A percentile compares a stretch with the other conserved stretches of the same genome.
These are phyloP conservation scores for Tethea ocularis DNA, from an alignment of 2,888 invertebrate genomes.

Conservation along the genomic window DNA sequence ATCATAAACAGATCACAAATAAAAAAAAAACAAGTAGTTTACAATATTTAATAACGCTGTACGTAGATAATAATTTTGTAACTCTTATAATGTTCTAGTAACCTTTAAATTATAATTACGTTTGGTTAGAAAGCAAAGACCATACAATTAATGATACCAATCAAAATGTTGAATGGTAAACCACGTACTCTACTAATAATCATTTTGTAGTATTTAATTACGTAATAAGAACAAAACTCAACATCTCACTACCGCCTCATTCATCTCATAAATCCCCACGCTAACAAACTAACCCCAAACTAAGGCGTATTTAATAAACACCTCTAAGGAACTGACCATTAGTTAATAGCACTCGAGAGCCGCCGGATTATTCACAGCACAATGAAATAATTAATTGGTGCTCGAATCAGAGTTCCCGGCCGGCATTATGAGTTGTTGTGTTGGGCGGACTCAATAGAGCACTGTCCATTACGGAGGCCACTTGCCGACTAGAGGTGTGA, in stretches of 20 bases:
- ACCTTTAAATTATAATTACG: too few relatives aligned
- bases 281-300: conserved; percentile 50
- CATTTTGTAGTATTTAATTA: background rate
- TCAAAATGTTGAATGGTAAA: background rate
- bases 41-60: background rate
- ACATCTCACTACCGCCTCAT: background rate
- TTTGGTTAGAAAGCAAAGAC: background rate
- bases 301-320: conserved; percentile 76
- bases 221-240: background rate
- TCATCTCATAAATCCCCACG: background rate
- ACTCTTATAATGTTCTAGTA: too few relatives aligned
- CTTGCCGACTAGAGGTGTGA: conserved; percentile 63
- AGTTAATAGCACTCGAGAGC: conserved; percentile 74
- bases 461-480: conserved; percentile 68
- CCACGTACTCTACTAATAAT: background rate
- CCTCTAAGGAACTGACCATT: conserved; percentile 79
- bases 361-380: conserved; percentile 65
- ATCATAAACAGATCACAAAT: background rate
- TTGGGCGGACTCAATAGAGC: conserved; percentile 49
- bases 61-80: background rate
- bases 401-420: conserved; percentile 70
- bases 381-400: conserved; percentile 82
- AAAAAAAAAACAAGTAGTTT: background rate
- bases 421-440: conserved; percentile 53
- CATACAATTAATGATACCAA: background rate